Evolutionary conservation across 2,888 invertebrate species (phyloP).

Genomic region (Bugulina stolonifera): DNA sequence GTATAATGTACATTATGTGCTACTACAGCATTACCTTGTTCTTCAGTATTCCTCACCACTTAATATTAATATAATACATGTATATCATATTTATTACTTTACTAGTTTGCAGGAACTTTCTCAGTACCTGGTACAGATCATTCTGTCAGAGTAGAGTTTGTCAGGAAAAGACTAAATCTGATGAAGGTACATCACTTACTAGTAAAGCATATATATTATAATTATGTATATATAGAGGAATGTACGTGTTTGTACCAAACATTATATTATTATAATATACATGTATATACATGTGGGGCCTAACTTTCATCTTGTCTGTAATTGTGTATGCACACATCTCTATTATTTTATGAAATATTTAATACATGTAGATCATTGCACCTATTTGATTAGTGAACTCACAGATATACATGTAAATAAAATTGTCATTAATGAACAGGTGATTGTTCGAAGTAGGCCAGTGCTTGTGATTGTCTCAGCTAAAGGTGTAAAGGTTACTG

Average conservation of each 20-base stretch:
- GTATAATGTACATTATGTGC: too few relatives aligned
- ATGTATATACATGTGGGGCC: too few relatives aligned
- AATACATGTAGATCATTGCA: background rate
- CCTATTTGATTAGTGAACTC: background rate
- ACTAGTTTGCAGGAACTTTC: slow-evolving; percentile 68
- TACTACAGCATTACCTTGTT: too few relatives aligned
- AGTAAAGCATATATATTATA: background rate
- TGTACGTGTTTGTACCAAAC: too few relatives aligned
- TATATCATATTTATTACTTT: too few relatives aligned
- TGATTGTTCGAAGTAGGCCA: slow-evolving; percentile 60
- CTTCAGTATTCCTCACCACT: too few relatives aligned
- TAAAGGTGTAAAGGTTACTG: slow-evolving; percentile 76
- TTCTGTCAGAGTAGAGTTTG: slow-evolving; percentile 61
- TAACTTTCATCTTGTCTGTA: too few relatives aligned
- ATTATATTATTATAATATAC: too few relatives aligned
- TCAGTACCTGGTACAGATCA: slow-evolving; percentile 67
- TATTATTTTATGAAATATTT: too few relatives aligned
- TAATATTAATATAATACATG: too few relatives aligned
- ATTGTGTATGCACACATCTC: too few relatives aligned
- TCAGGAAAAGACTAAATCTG: slow-evolving; percentile 57
- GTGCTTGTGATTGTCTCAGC: slow-evolving; percentile 70
- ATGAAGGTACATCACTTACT: slow-evolving; percentile 38
- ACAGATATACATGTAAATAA: background rate
- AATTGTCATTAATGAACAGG: slow-evolving; percentile 37
- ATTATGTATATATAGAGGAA: too few relatives aligned